Conservation (phyloP, 1,140 invertebrate genomes). For the Diabrotica undecimpunctata region DNA sequence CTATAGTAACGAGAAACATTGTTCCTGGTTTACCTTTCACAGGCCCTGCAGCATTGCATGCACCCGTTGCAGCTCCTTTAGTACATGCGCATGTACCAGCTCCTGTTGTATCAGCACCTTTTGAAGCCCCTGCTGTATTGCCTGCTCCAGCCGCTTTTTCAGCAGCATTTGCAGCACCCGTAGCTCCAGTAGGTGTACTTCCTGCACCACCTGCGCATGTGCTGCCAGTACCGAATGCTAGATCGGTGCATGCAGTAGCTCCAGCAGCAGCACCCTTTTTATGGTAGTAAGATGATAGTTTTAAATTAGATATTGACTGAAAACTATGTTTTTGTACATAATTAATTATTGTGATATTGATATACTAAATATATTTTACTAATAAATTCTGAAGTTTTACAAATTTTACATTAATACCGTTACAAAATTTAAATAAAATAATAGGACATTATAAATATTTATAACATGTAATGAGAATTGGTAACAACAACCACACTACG, state of each 20-base stretch:
- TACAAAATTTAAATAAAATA: too few species aligned
- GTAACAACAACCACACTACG: too few species aligned
- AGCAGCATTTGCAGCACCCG: neutral
- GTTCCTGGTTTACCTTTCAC: conserved; percentile 15
- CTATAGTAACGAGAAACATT: conserved; percentile 22
- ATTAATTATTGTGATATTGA: neutral
- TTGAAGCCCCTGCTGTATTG: neutral
- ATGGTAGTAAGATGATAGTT: neutral
- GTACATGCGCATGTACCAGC: conserved; percentile 15
- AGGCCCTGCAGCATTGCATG: conserved; percentile 12
- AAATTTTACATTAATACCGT: too few species aligned
- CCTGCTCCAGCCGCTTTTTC: neutral
- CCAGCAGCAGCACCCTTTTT: conserved; percentile 10
- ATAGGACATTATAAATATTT: too few species aligned
- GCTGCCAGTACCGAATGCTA: neutral
- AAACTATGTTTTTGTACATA: neutral
- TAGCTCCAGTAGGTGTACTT: neutral
- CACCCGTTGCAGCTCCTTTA: neutral
- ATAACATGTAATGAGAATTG: too few species aligned
- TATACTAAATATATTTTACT: too few species aligned
- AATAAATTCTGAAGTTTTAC: too few species aligned
- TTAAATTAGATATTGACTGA: neutral
- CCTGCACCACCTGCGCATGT: conserved; percentile 5
- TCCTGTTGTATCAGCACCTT: conserved; percentile 9
- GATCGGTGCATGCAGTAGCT: conserved; percentile 25